Evolutionary conservation across 2,113 vertebrate species (phyloP).

Genomic region (Rhagologus leucostigma): DNA sequence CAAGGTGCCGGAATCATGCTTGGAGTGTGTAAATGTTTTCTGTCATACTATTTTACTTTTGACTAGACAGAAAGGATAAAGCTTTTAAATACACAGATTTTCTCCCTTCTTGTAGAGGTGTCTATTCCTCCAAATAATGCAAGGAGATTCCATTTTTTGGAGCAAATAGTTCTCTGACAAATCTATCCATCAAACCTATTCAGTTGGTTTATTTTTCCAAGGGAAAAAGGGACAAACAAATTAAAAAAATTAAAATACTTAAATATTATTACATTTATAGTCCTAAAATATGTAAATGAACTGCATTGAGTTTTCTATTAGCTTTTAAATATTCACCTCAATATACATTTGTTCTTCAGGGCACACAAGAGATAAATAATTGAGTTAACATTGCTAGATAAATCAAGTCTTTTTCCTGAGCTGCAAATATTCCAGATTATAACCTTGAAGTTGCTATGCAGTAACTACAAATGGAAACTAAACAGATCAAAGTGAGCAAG

Average conservation of each 20-base stretch:
- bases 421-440: slow-evolving; percentile 1
- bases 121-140: not conserved
- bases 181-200: not conserved
- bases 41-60: not conserved
- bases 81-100: not conserved
- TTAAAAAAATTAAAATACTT: slow-evolving; percentile 37
- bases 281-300: not conserved
- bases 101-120: not conserved
- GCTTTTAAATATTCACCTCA: slow-evolving; percentile 44
- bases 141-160: not conserved
- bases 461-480: not conserved
- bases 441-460: not conserved
- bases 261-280: slow-evolving; percentile 38
- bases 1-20: not conserved
- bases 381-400: not conserved
- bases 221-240: not conserved
- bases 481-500: not conserved
- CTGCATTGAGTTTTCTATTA: slow-evolving; percentile 9
- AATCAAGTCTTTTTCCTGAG: slow-evolving; percentile 41
- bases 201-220: slow-evolving; percentile 28
- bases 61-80: not conserved
- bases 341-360: slow-evolving; percentile 44
- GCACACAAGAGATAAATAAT: slow-evolving; percentile 20
- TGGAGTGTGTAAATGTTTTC: not conserved
- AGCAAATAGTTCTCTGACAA: not conserved